Evolutionary conservation across 92 coral and sea anemone genomes (phyloP), one percentile per base, ranked within the genome.

Genomic region (Porites lobata): DNA sequence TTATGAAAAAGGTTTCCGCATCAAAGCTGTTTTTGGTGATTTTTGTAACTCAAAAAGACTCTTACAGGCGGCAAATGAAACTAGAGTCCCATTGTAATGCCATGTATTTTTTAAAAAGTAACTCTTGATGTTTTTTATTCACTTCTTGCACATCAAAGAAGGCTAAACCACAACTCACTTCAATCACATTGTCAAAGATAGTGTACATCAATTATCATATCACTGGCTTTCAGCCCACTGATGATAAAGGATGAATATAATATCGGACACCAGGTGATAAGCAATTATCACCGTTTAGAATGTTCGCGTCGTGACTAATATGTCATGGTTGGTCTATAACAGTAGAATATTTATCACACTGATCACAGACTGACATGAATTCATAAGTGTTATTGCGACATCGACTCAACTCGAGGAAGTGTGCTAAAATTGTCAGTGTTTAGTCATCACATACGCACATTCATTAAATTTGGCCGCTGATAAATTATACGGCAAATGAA

Each of bases 321-420:
- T 81, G 77, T 14, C 32, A 29, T 2, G 29, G 85, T 9, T 67
- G 15, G 19, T 24, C 8, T 24, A 66, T 80, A 68, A 53, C 51
- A 53, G 29, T 38, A 76, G 76, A 26, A 14, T 43, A 81, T 65
- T 53, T 81, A 81, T 69, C 85, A 24, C 14, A n/a, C 54, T 18
- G 54, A 79, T 63, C 58, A 8, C 13, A 79, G 83, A 79, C 73
- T 64, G 72, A 81, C 69, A 81, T 56, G 26, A 26, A 26, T 67
- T 68, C 8, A 7, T 81, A 47, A 26, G 59, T 47, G 64, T 11
- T 75, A 29, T 50, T 68, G 53, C 68, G 18, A 26, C 76, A 57
- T 68, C 77, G 24, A 13, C 22, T 50, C 21, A n/a, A 50, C 14
- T 1, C 24, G 52, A 67, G 75, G 76, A 66, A 64, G 58, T 64